A percentile compares a stretch with the other conserved stretches of the same genome.
Conservation (phyloP, 2,797 vertebrate genomes). For the Dallia pectoralis region DNA sequence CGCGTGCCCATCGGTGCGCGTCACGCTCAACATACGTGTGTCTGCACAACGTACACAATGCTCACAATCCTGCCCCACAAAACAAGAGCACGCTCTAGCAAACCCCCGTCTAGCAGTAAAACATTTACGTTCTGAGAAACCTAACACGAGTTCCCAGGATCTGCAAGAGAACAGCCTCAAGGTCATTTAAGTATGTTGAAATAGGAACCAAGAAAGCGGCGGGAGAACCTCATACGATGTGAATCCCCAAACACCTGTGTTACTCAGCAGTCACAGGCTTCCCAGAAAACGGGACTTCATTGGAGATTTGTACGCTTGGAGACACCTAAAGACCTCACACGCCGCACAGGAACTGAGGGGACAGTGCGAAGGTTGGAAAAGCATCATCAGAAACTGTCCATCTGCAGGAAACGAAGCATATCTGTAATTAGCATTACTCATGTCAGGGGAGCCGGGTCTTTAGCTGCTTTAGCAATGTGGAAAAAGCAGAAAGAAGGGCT, state of each 20-base stretch:
- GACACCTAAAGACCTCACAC: not conserved
- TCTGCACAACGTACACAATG: slow-evolving; percentile 7
- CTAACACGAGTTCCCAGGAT: slow-evolving; percentile 31
- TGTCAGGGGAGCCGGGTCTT: slow-evolving; percentile 9
- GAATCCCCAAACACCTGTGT: not conserved
- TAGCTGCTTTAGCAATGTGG: not conserved
- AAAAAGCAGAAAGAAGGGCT: not conserved
- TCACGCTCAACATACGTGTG: no score
- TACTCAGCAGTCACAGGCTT: not conserved
- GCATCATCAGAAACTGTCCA: slow-evolving; percentile 23
- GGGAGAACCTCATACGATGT: not conserved
- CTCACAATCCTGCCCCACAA: not conserved
- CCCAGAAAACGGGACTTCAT: not conserved
- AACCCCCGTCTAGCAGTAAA: slow-evolving; percentile 51
- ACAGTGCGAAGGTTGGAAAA: slow-evolving; percentile 22
- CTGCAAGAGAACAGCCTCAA: not conserved
- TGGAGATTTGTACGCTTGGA: not conserved
- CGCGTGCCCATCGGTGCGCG: no score
- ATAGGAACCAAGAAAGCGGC: not conserved
- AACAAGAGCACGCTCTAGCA: not conserved
- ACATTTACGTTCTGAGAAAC: slow-evolving; percentile 43
- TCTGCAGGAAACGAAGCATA: slow-evolving; percentile 16
- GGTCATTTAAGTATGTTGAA: not conserved
- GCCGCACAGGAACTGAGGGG: not conserved
- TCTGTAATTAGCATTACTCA: slow-evolving; percentile 42